Base-by-base conservation (phyloP, 2,888 invertebrate genomes). In the Tenthredo mesomela region DNA sequence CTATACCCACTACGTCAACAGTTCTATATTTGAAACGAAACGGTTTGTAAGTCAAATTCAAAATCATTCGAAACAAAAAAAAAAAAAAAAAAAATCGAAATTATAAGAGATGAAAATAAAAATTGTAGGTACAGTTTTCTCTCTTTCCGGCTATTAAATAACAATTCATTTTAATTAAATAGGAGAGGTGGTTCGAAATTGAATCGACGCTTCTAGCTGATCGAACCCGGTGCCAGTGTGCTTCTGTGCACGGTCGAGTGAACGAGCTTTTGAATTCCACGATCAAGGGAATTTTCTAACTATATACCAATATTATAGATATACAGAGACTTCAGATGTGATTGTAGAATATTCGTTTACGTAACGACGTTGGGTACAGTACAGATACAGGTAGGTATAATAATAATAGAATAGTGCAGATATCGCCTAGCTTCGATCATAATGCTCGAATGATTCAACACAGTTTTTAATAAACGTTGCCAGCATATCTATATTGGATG, bases 131-230 rank as follows among this genome's bases (percentile, higher is more conserved):
- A 47, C 2, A 25, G 9, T 61, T 61, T 25, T 61, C 21, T 25
- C 25, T 61, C 2, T n/a, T n/a, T 18, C 18, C 37, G 5, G 6
- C 37, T 37, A 70, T 70, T 70, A 37, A 73, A 73, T 73, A 21
- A 73, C 71, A 21, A 73, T 73, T 43, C n/a, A 9, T 21, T 73
- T 73, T 21, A 73, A 73, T 73, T 71, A 71, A 40, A 73, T 21
- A n/a, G 71, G 4, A 67, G 12, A 21, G 71, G 6, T 15, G 40
- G 10, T 43, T 73, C 18, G 71, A 43, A 43, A 43, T 43, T 25
- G 43, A 43, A 40, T 40, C 40, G 71, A 43, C 43, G 71, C 43
- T 73, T 73, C 67, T 67, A 67, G 33, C 29, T 67, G 67, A 67
- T 67, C 33, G 18, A 67, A 18, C 67, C 67, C 61, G 33, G 4